These are phyloP conservation scores for Sceloporus undulatus DNA, from an alignment of 2,113 vertebrate genomes.

Conservation along the genomic window DNA sequence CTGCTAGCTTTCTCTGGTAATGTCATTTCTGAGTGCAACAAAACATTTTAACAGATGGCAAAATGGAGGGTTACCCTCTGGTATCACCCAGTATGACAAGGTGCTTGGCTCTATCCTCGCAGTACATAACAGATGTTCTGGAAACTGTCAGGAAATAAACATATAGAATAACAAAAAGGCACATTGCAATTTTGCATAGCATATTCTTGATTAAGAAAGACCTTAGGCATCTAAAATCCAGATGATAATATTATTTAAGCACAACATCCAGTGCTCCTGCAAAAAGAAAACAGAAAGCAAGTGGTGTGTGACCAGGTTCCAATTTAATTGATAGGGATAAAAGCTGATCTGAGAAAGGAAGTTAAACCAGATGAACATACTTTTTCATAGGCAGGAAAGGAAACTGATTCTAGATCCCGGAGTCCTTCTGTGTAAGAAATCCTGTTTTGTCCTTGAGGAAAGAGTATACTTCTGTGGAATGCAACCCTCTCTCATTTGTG, in stretches of 20 bases:
- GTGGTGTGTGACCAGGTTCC: neutral
- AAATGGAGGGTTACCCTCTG: slow-evolving; percentile 27
- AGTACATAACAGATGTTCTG: slow-evolving; percentile 47
- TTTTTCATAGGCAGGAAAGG: neutral
- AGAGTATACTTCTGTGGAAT: neutral
- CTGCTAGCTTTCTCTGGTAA: slow-evolving; percentile 6
- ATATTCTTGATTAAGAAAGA: slow-evolving; percentile 36
- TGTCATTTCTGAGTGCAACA: slow-evolving; percentile 22
- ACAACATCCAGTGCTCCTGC: neutral
- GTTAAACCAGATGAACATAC: neutral
- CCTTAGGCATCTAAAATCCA: neutral
- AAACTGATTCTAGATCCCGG: neutral
- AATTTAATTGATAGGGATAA: neutral
- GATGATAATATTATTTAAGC: slow-evolving; percentile 30
- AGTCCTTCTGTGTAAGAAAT: neutral
- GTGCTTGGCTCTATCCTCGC: neutral
- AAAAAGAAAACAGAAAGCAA: neutral
- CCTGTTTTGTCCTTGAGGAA: neutral
- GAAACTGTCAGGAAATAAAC: slow-evolving; percentile 50
- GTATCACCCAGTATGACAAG: neutral
- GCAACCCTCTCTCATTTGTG: too few relatives aligned
- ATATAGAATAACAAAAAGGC: slow-evolving; percentile 48
- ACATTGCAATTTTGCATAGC: slow-evolving; percentile 23
- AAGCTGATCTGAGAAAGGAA: neutral
- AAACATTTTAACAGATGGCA: slow-evolving; percentile 46